Base-by-base conservation (phyloP, 2,888 invertebrate genomes). In the Baronia brevicornis region DNA sequence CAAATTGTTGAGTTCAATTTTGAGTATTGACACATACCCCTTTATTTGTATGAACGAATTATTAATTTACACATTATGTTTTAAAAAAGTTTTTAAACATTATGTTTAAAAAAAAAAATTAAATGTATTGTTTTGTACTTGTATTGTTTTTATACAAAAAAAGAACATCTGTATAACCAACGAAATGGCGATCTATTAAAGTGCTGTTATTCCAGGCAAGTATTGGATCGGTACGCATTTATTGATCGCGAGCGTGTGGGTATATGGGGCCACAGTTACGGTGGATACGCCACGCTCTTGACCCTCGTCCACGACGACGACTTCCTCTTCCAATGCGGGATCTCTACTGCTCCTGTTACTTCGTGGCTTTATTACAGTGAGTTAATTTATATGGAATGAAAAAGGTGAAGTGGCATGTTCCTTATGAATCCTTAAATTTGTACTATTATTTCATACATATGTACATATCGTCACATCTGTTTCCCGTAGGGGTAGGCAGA, bases 181-280 rank as follows among this genome's bases (percentile, higher is more conserved):
- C 12, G 18, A 23, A 11, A 11, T 4, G 20, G 8, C 28, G 4
- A 11, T 4, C 5, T 7, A n/a, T n/a, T n/a, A n/a, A n/a, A n/a
- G n/a, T n/a, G n/a, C n/a, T 30, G 7, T 36, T 8, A 24, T 73
- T 61, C 7, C 51, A 90, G 90, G 48, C 67, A 74, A 59, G 72
- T 90, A 15, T 73, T 88, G 39, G 64, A 85, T 11, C 75, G 56
- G 4, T 87, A 82, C 48, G 57, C 67, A 7, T 94, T 88, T 72
- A 90, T 95, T 25, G 93, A 95, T 65, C 71, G 79, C 1, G 73
- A 82, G 0, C 86, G 87, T 22, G 88, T 91, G 4, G 92, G 89
- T 4, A 91, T 96, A 44, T 95, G 94, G 93, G 96, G 96, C 28
- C 96, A 96, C 94, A 96, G 96, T 51, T 97, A 97, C 70, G 97